A percentile compares a stretch with the other conserved stretches of the same genome.
Conservation (phyloP, 2,797 vertebrate species). For the Siniperca undulata region DNA sequence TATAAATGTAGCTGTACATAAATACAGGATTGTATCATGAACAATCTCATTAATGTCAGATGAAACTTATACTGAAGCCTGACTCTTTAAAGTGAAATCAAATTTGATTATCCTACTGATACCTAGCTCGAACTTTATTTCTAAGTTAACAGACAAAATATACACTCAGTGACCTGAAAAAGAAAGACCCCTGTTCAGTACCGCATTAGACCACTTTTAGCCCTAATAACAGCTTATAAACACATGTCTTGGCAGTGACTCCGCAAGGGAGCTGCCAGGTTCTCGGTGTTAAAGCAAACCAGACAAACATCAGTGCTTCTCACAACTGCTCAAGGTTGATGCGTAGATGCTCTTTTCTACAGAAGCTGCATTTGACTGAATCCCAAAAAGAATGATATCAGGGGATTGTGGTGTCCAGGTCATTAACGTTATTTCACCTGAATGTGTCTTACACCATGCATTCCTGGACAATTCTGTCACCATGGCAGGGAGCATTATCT, state of each 20-base stretch:
- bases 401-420: slow-evolving; percentile 29
- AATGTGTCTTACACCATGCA: slow-evolving; percentile 46
- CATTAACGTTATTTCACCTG: slow-evolving; percentile 45
- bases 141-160: not conserved
- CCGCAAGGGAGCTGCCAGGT: slow-evolving; percentile 3
- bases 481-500: slow-evolving; percentile 40
- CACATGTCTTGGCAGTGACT: slow-evolving; percentile 15
- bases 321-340: not conserved
- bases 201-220: slow-evolving; percentile 3
- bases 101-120: not conserved
- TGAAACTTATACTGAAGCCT: not conserved
- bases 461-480: slow-evolving; percentile 53
- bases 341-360: slow-evolving; percentile 14
- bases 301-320: slow-evolving; percentile 32
- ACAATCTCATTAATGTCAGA: not conserved
- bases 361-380: slow-evolving; percentile 41
- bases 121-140: not conserved
- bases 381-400: slow-evolving; percentile 25
- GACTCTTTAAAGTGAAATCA: not conserved
- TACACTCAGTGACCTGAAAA: not conserved
- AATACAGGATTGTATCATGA: not conserved
- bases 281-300: slow-evolving; percentile 30
- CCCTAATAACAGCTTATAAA: slow-evolving; percentile 6
- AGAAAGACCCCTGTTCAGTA: not conserved
- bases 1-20: not conserved